Evolutionary conservation across 2,113 vertebrate species (phyloP), one percentile per base, ranked within the genome.

Genomic region (Melozone crissalis): DNA sequence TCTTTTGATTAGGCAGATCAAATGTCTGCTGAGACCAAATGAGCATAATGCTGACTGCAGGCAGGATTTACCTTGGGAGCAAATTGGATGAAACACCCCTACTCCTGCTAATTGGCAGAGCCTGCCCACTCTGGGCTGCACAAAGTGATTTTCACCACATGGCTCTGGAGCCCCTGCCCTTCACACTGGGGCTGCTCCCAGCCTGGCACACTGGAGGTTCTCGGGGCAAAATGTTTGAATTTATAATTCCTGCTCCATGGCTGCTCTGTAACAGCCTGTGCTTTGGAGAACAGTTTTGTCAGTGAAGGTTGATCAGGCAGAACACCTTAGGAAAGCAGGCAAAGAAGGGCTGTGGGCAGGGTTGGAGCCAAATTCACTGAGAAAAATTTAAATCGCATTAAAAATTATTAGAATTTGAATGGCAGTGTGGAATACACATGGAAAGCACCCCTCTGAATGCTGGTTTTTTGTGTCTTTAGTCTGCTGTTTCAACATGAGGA

Each of bases 1-100:
- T 83, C 78, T 90, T 93, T 92, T 95, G 82, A 94, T 91, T 75
- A 96, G 77, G 44, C 66, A 89, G 82, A 94, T 93, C 82, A 92
- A 76, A 93, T 66, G 78, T 91, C 90, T 95, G 78, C 85, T 63
- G 89, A 94, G 77, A 74, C 68, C 49, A 20, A 52, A 89, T 61
- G 92, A 96, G 88, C 54, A 52, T 83, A 91, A 87, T 76, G 41
- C 62, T 87, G 62, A 90, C 90, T 90, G 84, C 85, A 88, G 92
- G 90, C 90, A 89, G 78, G 74, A 55, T 95, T 95, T 91, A 93
- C 85, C 66, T 79, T 49, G 49, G 39, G 74, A 82, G 22, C 67
- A 87, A 78, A 87, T 41, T 93, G 82, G 54, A 82, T 91, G 90
- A 82, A 91, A 85, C 28, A 39, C 11, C 37, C 71, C 16, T 76